These are phyloP conservation scores for Diplazon laetatorius DNA, from an alignment of 2,888 invertebrate genomes.

Conservation along the genomic window DNA sequence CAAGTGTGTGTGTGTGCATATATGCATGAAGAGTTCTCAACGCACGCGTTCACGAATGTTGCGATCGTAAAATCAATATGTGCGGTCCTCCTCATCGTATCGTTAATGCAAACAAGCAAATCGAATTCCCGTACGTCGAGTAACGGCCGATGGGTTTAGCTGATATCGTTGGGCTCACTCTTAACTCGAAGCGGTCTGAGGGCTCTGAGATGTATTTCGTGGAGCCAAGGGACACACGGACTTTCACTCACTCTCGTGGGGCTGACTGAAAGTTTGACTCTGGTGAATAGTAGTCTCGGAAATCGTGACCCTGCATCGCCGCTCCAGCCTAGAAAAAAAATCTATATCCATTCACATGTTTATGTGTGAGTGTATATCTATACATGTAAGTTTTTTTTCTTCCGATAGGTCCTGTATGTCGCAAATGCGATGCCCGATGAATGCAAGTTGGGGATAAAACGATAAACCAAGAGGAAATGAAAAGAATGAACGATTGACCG, in stretches of 20 bases:
- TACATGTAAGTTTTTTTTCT: constrained; percentile 6
- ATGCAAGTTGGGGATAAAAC: constrained; percentile 45
- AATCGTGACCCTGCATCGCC: constrained; percentile 58
- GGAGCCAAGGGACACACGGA: background rate
- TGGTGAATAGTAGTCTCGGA: constrained; percentile 21
- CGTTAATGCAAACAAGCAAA: constrained; percentile 64
- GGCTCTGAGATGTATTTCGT: constrained; percentile 46
- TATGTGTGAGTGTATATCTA: constrained; percentile 11
- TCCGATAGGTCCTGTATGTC: background rate
- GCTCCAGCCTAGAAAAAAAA: constrained; percentile 43
- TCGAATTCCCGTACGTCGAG: constrained; percentile 62
- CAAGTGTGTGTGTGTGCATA: background rate
- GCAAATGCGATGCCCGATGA: constrained; percentile 37
- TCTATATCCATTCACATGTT: constrained; percentile 13
- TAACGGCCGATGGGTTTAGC: constrained; percentile 53
- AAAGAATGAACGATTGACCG: constrained; percentile 51
- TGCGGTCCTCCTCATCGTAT: constrained; percentile 63
- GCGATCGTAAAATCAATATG: constrained; percentile 63
- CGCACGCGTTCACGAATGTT: constrained; percentile 32
- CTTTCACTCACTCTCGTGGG: constrained; percentile 22
- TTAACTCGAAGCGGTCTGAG: constrained; percentile 20
- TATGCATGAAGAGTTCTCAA: background rate
- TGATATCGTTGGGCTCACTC: constrained; percentile 46
- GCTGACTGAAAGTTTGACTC: constrained; percentile 49
- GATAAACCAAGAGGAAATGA: constrained; percentile 57